phyloP scores from a whole-genome alignment of 2,113 vertebrate species.

The Clarias batrachus region DNA sequence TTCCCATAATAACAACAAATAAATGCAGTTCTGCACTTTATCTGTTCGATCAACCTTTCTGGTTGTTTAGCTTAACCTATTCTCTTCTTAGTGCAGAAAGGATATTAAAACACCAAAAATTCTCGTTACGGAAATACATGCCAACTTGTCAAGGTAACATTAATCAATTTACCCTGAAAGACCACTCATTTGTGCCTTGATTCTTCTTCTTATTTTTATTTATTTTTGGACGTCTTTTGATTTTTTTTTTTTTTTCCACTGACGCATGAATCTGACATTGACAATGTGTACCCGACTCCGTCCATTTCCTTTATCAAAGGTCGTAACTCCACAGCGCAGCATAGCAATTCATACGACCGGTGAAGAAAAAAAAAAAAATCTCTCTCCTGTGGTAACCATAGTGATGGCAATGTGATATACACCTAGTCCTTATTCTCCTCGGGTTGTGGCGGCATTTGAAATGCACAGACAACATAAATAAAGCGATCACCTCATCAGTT shows the following conservation, averaged over 20 bases:
- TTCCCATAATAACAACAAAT: background rate
- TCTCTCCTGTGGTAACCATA: constrained; percentile 18
- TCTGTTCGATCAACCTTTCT: background rate
- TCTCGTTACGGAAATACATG: background rate
- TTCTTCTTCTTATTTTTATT: background rate
- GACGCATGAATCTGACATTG: background rate
- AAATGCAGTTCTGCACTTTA: background rate
- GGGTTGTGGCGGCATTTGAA: background rate
- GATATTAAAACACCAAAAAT: background rate
- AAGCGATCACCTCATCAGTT: background rate
- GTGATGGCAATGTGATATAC: background rate
- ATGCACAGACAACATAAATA: background rate
- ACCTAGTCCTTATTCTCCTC: background rate
- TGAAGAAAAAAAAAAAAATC: background rate
- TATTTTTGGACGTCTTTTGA: background rate
- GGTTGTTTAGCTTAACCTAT: background rate
- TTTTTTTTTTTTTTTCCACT: background rate
- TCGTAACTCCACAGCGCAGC: background rate
- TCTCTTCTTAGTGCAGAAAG: background rate
- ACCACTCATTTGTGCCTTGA: background rate
- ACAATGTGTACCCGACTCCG: background rate
- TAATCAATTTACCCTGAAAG: background rate
- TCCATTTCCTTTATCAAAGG: background rate
- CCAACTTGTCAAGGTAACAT: background rate
- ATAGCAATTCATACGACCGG: background rate